Percentiles rank a stretch among this genome's conserved stretches.
These are phyloP conservation scores for Brachyptera putata DNA, from an alignment of 2,888 invertebrate species.

Conservation along the genomic window DNA sequence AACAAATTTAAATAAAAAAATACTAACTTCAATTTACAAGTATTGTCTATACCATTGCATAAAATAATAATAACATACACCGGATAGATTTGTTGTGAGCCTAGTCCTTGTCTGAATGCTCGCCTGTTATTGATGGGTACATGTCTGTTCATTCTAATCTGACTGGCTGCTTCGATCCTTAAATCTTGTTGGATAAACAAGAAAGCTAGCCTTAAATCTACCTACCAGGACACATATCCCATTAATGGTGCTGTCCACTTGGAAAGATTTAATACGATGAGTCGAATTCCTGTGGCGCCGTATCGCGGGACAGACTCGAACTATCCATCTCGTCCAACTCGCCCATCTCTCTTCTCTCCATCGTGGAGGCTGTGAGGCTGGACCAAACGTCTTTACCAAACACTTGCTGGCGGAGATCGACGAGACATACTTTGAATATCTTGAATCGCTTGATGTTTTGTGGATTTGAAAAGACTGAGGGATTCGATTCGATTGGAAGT, in stretches of 20 bases:
- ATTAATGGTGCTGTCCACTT: conserved; percentile 28
- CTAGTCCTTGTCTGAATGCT: too few species aligned
- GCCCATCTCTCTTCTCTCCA: conserved; percentile 2
- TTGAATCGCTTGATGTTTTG: background rate
- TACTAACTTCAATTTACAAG: too few species aligned
- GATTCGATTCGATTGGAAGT: too few species aligned
- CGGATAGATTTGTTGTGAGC: background rate
- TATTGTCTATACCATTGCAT: too few species aligned
- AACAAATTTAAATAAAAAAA: too few species aligned
- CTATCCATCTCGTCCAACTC: conserved; percentile 23
- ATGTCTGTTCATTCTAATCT: background rate
- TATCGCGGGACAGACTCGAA: conserved; percentile 5
- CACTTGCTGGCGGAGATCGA: background rate
- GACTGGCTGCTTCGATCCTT: background rate
- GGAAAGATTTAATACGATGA: conserved; percentile 29
- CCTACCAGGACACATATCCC: conserved; percentile 21
- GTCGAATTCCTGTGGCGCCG: conserved; percentile 29
- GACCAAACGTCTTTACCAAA: background rate
- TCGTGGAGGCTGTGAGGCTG: too few species aligned
- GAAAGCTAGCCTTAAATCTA: conserved; percentile 4
- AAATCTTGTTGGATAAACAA: conserved; percentile 6
- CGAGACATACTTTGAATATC: background rate
- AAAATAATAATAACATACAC: background rate
- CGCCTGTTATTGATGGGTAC: background rate
- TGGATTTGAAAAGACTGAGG: too few species aligned